Evolutionary conservation across 2,113 vertebrate genomes (phyloP), one percentile per base, ranked within the genome.

Genomic region (Athene noctua): DNA sequence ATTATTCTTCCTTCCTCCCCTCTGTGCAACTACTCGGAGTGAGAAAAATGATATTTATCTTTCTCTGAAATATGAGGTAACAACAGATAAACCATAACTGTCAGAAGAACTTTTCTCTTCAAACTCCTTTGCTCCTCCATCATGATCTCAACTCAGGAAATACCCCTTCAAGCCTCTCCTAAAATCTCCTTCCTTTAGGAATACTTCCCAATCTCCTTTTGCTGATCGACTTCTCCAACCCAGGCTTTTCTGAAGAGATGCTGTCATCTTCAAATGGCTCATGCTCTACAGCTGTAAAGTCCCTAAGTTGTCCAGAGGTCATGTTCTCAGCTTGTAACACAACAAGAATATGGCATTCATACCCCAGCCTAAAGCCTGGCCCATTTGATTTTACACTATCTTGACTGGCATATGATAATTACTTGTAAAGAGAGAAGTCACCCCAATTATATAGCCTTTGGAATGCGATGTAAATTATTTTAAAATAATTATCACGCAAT

Each of bases 261-360:
- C 2, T 58, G 21, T 46, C 5, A 1, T 29, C 38, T 75, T 81
- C 55, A 38, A 4, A 52, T 9, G 47, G 63, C 47, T 62, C 23
- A 3, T 62, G 25, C 59, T 59, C 14, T 21, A 42, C 13, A 16
- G 62, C 59, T 32, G 11, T 46, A 12, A 34, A 23, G 63, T 57
- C 30, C 3, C 0, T n/a, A 30, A 57, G 73, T 70, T 75, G 59
- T 16, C 32, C 47, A 47, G 22, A n/a, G 49, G 14, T 32, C 15
- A 1, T 6, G 22, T 49, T 82, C 67, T 51, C 27, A 38, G 59
- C 25, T 30, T 2, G 0, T 32, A 58, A 2, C 8, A 10, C 36
- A 88, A 67, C 46, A 32, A 2, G 20, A 52, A 30, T 12, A 7
- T 9, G 4, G 30, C 30, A 36, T n/a, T 91, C 4, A 0, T 30